phyloP scores from a whole-genome alignment of 2,113 vertebrate species.

The Vicugna pacos region DNA sequence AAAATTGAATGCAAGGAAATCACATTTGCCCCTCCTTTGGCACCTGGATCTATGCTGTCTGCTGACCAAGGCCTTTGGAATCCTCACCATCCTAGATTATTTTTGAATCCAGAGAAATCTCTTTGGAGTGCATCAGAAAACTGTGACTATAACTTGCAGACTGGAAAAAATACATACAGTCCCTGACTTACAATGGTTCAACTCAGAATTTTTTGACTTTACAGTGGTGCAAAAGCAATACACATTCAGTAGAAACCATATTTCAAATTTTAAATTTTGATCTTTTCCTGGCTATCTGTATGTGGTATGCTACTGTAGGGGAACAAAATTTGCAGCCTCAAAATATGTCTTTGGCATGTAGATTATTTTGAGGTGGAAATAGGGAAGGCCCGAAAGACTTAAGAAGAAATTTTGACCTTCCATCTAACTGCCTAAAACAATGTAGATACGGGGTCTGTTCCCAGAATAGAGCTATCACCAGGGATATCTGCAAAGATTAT shows the following conservation, averaged over 20 bases:
- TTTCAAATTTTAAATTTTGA: background rate
- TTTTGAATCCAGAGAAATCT: background rate
- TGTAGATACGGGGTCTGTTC: background rate
- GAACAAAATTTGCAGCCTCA: background rate
- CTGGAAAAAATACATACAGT: background rate
- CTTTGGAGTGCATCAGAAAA: background rate
- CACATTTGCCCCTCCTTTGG: background rate
- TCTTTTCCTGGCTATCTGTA: background rate
- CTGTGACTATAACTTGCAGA: background rate
- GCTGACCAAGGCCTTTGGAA: background rate
- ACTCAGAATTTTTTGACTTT: background rate
- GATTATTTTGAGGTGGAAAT: background rate
- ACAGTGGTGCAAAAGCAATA: background rate
- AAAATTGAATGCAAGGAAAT: background rate
- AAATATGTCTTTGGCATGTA: background rate
- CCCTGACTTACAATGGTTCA: background rate
- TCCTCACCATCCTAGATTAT: background rate
- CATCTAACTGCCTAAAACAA: background rate
- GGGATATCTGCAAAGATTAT: no score
- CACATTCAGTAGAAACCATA: background rate
- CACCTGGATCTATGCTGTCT: background rate
- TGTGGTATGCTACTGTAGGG: background rate
- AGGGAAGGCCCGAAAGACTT: background rate
- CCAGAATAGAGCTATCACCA: no score
- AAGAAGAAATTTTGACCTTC: background rate